Percentiles rank a stretch among this genome's conserved stretches.
Evolutionary conservation across 1,140 invertebrate species (phyloP).

Genomic region (Catajapyx aquilonaris): DNA sequence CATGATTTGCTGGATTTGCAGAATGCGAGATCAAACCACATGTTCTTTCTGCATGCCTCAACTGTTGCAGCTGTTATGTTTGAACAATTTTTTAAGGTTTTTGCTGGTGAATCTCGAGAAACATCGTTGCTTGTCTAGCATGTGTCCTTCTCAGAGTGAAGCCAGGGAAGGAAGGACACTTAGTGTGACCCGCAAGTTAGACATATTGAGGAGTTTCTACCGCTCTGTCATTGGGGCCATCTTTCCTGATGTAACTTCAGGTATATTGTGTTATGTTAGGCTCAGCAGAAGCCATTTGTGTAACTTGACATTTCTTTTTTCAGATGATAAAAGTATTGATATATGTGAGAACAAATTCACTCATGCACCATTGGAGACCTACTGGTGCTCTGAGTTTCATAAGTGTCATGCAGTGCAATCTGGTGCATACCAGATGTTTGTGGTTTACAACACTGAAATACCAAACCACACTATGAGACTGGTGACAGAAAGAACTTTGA

Average conservation of each 20-base stretch:
- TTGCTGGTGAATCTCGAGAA: background rate
- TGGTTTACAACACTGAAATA: constrained; percentile 38
- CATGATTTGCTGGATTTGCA: too few species aligned
- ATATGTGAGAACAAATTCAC: too few species aligned
- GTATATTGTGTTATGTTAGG: background rate
- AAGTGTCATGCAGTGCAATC: constrained; percentile 51
- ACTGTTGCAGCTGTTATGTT: too few species aligned
- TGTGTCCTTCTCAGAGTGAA: background rate
- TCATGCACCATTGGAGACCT: constrained; percentile 32
- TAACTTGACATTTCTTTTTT: too few species aligned
- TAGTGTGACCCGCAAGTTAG: background rate
- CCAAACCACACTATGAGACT: constrained; percentile 39
- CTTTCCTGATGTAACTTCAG: background rate
- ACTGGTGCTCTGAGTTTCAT: constrained; percentile 62
- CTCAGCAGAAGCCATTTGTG: background rate
- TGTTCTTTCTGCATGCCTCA: too few species aligned
- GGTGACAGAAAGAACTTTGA: too few species aligned
- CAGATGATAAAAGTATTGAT: too few species aligned
- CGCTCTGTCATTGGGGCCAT: background rate
- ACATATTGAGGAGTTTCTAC: background rate
- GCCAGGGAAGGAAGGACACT: background rate
- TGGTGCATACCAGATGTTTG: constrained; percentile 37
- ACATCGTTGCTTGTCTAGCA: background rate
- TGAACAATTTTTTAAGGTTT: background rate
- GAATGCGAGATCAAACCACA: too few species aligned